phyloP scores from a whole-genome alignment of 2,113 vertebrate species.

The Sitta europaea region DNA sequence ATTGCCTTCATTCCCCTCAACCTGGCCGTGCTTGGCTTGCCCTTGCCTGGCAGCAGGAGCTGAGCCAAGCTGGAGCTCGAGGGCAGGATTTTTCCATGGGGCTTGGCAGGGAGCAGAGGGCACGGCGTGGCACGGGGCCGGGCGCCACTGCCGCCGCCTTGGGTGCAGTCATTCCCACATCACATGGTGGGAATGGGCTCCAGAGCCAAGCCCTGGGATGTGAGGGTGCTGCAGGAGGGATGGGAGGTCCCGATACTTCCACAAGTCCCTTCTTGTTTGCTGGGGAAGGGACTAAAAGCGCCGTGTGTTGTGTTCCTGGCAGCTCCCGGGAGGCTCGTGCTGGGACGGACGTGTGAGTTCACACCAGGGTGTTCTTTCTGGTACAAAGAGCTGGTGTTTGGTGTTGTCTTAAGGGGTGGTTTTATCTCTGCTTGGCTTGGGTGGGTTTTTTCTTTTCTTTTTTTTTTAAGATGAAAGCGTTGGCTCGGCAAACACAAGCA shows the following conservation, averaged over 20 bases:
- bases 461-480: not conserved
- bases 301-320: not conserved
- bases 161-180: not conserved
- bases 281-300: not conserved
- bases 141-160: fast-evolving
- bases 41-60: not conserved
- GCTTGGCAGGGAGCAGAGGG: not conserved
- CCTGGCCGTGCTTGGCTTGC: not conserved
- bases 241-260: fast-evolving
- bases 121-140: fast-evolving
- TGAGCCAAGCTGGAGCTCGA: not conserved
- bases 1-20: not conserved
- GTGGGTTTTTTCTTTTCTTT: not conserved
- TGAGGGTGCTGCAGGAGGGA: not conserved
- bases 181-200: fast-evolving
- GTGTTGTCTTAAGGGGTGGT: not conserved
- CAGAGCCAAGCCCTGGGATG: not conserved
- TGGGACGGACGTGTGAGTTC: not conserved
- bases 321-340: not conserved
- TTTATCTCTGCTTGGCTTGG: not conserved
- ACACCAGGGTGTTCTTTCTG: not conserved
- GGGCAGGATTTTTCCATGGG: not conserved
- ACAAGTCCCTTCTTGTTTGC: not conserved
- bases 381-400: not conserved
- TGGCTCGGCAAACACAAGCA: not conserved